These are phyloP conservation scores for Conistra vaccinii DNA, from an alignment of 2,888 invertebrate genomes.

Conservation along the genomic window DNA sequence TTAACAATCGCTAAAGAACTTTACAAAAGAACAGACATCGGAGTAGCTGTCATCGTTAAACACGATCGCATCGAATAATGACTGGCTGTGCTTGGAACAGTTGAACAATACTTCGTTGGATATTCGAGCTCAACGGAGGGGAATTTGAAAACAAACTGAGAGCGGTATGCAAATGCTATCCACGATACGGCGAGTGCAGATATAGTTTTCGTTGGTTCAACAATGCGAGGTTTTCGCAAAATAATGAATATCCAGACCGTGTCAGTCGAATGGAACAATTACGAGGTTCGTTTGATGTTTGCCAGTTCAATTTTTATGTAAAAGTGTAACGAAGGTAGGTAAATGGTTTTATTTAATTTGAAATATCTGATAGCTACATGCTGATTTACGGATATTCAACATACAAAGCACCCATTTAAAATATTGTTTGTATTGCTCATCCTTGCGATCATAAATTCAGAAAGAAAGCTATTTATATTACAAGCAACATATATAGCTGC, in stretches of 20 bases:
- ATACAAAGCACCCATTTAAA: not conserved
- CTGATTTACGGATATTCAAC: not conserved
- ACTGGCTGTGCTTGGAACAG: slow-evolving; percentile 49
- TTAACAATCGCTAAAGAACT: slow-evolving; percentile 53
- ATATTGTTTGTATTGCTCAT: not conserved
- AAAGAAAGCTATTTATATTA: not conserved
- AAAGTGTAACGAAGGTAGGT: not conserved
- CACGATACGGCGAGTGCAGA: slow-evolving; percentile 62
- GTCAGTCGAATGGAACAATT: slow-evolving; percentile 63
- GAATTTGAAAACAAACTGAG: slow-evolving; percentile 77
- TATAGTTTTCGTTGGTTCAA: slow-evolving; percentile 65
- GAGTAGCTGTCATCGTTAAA: slow-evolving; percentile 64
- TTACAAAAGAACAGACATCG: slow-evolving; percentile 67
- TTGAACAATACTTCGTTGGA: slow-evolving; percentile 58
- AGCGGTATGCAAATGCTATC: slow-evolving; percentile 80
- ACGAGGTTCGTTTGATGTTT: slow-evolving; percentile 51
- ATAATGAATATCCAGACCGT: slow-evolving; percentile 68
- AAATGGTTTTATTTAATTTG: slow-evolving; percentile 14
- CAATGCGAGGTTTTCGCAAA: slow-evolving; percentile 67
- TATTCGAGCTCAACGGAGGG: slow-evolving; percentile 59
- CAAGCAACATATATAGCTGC: not conserved
- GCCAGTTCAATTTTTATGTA: slow-evolving; percentile 29
- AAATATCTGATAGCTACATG: not conserved
- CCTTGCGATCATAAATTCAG: not conserved
- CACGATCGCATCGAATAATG: slow-evolving; percentile 60